These are phyloP conservation scores for Lepetodrilus schrolli DNA, from an alignment of 2,888 invertebrate species.

Conservation along the genomic window DNA sequence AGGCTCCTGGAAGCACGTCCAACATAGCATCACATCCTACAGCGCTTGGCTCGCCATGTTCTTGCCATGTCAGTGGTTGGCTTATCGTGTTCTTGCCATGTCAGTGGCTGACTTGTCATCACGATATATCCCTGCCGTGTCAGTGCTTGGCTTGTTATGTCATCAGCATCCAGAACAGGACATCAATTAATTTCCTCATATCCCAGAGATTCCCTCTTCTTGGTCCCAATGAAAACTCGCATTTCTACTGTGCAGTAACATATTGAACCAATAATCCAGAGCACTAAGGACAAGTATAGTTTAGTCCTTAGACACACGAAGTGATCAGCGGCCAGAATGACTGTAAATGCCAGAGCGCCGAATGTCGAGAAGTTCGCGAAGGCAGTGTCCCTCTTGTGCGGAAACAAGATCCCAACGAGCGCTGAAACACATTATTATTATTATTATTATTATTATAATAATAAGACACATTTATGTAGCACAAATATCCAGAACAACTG, in stretches of 20 bases:
- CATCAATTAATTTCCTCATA: conserved; percentile 13
- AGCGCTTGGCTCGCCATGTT: too few relatives aligned
- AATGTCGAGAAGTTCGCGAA: conserved; percentile 63
- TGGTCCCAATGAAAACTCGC: neutral
- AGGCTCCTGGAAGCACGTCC: too few relatives aligned
- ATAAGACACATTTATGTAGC: neutral
- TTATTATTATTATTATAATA: neutral
- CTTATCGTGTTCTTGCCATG: too few relatives aligned
- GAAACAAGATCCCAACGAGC: conserved; percentile 56
- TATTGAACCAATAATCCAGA: conserved; percentile 26
- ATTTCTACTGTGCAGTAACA: neutral
- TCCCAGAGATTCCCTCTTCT: neutral
- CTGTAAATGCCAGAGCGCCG: conserved; percentile 58
- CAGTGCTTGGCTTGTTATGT: too few relatives aligned
- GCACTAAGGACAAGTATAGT: conserved; percentile 46
- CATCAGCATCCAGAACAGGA: too few relatives aligned
- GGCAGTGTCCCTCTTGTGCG: conserved; percentile 54
- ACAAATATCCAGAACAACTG: too few relatives aligned
- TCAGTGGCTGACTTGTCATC: too few relatives aligned
- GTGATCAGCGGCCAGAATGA: conserved; percentile 58
- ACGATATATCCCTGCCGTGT: too few relatives aligned
- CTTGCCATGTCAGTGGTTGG: too few relatives aligned
- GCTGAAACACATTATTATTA: conserved; percentile 45
- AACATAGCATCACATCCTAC: too few relatives aligned
- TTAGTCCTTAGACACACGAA: conserved; percentile 60